Evolutionary conservation across 2,888 invertebrate genomes (phyloP), one percentile per base, ranked within the genome.

Genomic region (Drosophila paucipuncta): DNA sequence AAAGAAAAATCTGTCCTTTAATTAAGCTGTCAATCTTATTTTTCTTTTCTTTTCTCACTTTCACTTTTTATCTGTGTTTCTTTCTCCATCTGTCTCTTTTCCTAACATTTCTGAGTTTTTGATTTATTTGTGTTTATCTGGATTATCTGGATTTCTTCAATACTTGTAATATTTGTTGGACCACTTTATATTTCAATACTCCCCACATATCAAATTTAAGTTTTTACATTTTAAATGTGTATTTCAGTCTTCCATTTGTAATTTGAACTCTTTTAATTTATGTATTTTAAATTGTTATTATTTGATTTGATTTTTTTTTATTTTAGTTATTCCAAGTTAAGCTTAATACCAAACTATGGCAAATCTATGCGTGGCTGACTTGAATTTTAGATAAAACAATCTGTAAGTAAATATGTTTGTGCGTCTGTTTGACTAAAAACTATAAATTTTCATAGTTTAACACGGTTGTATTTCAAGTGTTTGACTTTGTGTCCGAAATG

Each of bases 401-500:
- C 16, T 30, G 5, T 6, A 13, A 47, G 1, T 22, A n/a, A 4
- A 41, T 41, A 16, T 37, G 37, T 16, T 33, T 30, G 57, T 59
- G 35, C 43, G 49, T 31, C n/a, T 28, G 22, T 41, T 13, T 55
- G 39, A 6, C 55, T 9, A 30, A 41, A n/a, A 54, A 37, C 47
- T 16, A 18, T 22, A 69, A 31, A 58, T 41, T 28, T 22, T 28
- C 37, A 66, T 31, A 37, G 55, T 41, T 67, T 35, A 33, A 41
- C 57, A 68, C 55, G 39, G 49, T 35, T 55, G 47, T 62, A 62
- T 52, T 64, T 59, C 69, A 65, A 79, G 64, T 60, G 64, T 18
- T 30, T 13, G 39, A 41, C 57, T 57, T 77, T 59, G 65, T 69
- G 80, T 62, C 64, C 80, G 18, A 77, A 77, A 76, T 75, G 65